Percentiles rank a stretch among this genome's conserved stretches.
Conservation (phyloP, 2,797 vertebrate genomes). For the Schizothorax lantsangensis region DNA sequence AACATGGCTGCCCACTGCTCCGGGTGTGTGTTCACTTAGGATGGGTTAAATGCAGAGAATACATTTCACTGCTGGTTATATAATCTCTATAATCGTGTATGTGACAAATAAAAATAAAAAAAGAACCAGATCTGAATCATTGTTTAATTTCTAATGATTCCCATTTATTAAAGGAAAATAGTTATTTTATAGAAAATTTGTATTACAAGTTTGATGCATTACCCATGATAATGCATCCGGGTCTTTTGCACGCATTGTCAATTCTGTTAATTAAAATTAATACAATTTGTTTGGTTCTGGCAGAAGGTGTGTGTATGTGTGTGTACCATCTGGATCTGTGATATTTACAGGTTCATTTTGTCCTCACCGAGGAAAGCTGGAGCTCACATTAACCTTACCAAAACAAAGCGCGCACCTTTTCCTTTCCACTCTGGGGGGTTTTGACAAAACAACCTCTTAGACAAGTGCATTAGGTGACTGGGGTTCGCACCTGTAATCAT, state of each 20-base stretch:
- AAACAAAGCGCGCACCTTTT: constrained; percentile 22
- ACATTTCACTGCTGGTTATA: too few relatives aligned
- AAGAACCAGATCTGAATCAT: neutral
- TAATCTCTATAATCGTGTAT: too few relatives aligned
- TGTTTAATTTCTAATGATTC: neutral
- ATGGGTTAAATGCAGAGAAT: too few relatives aligned
- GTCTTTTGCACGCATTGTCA: constrained; percentile 4
- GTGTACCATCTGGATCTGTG: neutral
- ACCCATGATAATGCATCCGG: neutral
- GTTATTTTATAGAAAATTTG: neutral
- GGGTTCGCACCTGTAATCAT: constrained; percentile 5
- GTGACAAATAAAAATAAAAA: too few relatives aligned
- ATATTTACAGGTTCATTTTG: constrained; percentile 14
- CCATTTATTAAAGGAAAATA: neutral
- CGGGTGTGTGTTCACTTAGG: too few relatives aligned
- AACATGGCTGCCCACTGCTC: too few relatives aligned
- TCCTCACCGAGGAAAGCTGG: neutral
- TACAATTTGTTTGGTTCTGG: neutral
- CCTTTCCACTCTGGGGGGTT: constrained; percentile 20
- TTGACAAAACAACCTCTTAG: constrained; percentile 25
- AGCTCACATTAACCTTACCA: constrained; percentile 6
- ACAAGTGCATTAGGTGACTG: constrained; percentile 36
- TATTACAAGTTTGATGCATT: neutral
- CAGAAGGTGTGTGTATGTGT: neutral
- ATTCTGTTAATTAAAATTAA: constrained; percentile 20